These are phyloP conservation scores for Cichladusa arquata DNA, from an alignment of 2,113 vertebrate species.

Conservation along the genomic window DNA sequence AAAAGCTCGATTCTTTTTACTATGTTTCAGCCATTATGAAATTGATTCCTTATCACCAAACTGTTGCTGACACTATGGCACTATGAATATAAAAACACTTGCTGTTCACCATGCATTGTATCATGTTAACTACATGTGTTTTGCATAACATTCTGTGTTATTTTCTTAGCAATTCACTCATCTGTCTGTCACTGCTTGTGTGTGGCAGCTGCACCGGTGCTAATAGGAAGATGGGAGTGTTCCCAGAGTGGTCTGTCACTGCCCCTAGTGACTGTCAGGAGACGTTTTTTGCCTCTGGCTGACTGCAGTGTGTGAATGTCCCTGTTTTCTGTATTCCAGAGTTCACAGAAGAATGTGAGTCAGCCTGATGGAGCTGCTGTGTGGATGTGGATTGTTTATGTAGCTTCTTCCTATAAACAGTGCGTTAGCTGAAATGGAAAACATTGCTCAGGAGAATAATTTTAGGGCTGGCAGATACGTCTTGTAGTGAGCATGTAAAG, in stretches of 20 bases:
- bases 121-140: background rate
- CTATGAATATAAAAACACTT: rapidly evolving
- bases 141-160: background rate
- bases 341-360: background rate
- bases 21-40: background rate
- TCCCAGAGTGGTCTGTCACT: background rate
- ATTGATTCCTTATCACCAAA: background rate
- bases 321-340: background rate
- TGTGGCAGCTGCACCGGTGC: background rate
- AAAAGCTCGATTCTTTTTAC: background rate
- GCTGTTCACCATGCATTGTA: rapidly evolving
- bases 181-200: background rate
- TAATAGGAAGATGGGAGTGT: background rate
- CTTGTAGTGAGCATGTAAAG: background rate
- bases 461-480: background rate
- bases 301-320: rapidly evolving
- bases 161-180: background rate
- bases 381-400: background rate
- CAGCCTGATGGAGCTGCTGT: background rate
- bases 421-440: background rate
- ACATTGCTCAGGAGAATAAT: background rate
- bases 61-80: background rate
- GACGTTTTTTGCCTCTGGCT: background rate
- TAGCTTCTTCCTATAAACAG: background rate
- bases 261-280: background rate